These are phyloP conservation scores for Pheucticus melanocephalus DNA, from an alignment of 2,113 vertebrate species.

Conservation along the genomic window DNA sequence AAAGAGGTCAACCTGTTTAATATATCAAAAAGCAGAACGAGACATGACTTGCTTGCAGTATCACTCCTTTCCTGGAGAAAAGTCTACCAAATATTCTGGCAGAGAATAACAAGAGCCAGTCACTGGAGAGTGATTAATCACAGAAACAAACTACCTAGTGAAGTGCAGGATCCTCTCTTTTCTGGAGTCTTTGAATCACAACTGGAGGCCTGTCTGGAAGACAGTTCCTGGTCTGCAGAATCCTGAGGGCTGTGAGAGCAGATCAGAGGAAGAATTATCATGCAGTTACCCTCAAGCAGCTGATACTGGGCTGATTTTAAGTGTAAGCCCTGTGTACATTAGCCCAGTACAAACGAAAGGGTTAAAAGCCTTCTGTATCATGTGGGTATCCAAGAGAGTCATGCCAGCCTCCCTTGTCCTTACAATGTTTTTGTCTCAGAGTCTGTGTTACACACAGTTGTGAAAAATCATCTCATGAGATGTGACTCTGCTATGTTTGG, in stretches of 20 bases:
- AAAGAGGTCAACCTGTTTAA: conserved; percentile 47
- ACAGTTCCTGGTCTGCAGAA: not conserved
- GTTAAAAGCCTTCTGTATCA: not conserved
- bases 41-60: conserved; percentile 38
- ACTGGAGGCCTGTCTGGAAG: not conserved
- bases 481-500: not conserved
- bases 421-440: not conserved
- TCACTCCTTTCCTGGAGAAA: conserved; percentile 11
- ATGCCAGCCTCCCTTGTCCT: not conserved
- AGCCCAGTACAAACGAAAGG: not conserved
- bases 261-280: not conserved
- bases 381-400: not conserved
- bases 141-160: conserved; percentile 11
- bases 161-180: conserved; percentile 17
- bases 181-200: conserved; percentile 24
- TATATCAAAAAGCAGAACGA: not conserved
- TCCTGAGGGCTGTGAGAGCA: not conserved
- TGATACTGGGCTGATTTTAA: not conserved
- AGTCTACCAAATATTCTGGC: conserved; percentile 13
- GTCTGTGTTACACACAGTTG: not conserved
- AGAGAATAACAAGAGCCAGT: conserved; percentile 14
- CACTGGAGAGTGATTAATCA: conserved; percentile 38
- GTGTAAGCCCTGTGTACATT: not conserved
- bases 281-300: not conserved
- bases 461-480: not conserved